A percentile compares a stretch with the other conserved stretches of the same genome.
phyloP scores from a whole-genome alignment of 2,888 invertebrate genomes.

The Erebia epiphron region DNA sequence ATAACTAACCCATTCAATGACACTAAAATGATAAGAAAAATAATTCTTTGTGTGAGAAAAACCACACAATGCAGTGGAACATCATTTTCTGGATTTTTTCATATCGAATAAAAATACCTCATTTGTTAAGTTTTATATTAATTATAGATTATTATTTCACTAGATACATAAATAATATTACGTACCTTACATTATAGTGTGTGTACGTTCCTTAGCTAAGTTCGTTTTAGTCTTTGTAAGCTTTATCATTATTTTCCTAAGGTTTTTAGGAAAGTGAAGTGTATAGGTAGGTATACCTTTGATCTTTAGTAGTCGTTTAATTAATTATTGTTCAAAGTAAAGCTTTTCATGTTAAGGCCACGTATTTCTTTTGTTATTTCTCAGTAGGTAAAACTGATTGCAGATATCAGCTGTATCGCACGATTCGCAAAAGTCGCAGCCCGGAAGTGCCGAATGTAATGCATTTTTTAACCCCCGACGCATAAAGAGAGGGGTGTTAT shows the following conservation, averaged over 20 bases:
- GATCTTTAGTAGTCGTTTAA: neutral
- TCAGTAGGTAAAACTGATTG: neutral
- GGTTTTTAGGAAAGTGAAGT: neutral
- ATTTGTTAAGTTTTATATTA: no score
- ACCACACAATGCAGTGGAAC: neutral
- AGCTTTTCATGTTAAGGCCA: neutral
- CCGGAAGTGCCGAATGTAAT: no score
- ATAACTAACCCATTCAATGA: neutral
- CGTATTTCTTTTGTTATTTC: neutral
- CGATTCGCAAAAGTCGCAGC: neutral
- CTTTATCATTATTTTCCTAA: neutral
- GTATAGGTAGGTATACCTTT: neutral
- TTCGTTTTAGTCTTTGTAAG: no score
- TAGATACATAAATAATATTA: no score
- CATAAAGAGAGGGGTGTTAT: no score
- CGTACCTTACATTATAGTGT: no score
- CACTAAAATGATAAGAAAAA: neutral
- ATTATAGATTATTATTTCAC: no score
- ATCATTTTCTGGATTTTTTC: no score
- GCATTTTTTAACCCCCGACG: no score
- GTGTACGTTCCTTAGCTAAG: no score
- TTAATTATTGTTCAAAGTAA: constrained; percentile 1
- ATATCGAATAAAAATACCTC: no score
- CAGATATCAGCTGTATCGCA: neutral
- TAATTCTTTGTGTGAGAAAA: no score